These are phyloP conservation scores for Alosa sapidissima DNA, from an alignment of 2,797 vertebrate genomes.

Conservation along the genomic window DNA sequence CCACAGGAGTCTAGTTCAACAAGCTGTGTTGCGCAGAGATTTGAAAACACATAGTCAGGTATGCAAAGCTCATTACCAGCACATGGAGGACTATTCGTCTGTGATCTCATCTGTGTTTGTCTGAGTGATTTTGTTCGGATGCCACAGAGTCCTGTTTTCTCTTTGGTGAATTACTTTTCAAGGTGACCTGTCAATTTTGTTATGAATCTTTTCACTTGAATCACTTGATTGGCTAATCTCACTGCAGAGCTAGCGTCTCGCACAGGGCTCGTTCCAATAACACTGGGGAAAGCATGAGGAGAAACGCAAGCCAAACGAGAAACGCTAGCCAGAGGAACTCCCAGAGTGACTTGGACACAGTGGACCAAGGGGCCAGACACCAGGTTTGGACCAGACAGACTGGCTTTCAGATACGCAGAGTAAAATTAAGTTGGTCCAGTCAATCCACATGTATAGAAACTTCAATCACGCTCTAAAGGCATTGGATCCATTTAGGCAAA, in stretches of 20 bases:
- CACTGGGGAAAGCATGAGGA: conserved; percentile 16
- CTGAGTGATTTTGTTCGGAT: too few species aligned
- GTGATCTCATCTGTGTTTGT: too few species aligned
- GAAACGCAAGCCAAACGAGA: background rate
- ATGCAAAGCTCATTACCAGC: too few species aligned
- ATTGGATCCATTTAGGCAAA: too few species aligned
- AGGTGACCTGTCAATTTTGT: conserved; percentile 54
- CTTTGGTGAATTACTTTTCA: conserved; percentile 41
- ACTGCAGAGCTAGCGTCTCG: conserved; percentile 52
- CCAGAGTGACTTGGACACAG: background rate
- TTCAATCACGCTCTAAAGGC: too few species aligned
- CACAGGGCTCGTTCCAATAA: conserved; percentile 53
- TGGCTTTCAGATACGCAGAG: background rate
- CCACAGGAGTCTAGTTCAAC: too few species aligned
- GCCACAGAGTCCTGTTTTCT: too few species aligned
- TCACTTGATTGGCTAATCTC: conserved; percentile 60
- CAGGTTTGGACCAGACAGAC: background rate
- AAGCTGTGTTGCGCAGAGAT: too few species aligned
- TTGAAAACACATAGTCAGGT: too few species aligned
- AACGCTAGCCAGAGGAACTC: too few species aligned
- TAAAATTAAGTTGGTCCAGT: background rate
- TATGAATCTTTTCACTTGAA: conserved; percentile 36
- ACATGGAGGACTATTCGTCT: too few species aligned
- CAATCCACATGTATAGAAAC: background rate
- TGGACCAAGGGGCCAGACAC: background rate